Evolutionary conservation across 2,888 invertebrate genomes (phyloP), one percentile per base, ranked within the genome.

Genomic region (Phytoseiulus persimilis): DNA sequence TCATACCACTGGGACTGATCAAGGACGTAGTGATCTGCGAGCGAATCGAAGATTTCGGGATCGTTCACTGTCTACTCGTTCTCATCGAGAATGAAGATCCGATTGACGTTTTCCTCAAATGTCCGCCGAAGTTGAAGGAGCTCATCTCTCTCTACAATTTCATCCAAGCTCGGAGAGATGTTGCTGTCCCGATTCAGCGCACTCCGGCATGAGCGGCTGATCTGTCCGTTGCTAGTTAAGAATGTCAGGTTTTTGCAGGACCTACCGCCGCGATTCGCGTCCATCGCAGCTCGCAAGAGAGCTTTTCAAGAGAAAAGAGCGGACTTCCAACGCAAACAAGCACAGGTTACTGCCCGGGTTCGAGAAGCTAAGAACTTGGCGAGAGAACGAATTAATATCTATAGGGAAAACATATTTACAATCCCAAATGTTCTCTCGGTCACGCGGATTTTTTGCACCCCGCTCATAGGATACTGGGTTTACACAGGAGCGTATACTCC

Each of bases 401-500:
- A 87, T 33, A 2, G 94, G 91, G 98, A 98, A 94, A 97, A 98
- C 93, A 95, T 98, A 83, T 95, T 96, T 92, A 99, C 99, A 0
- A 94, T 99, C 91, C 99, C 99, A 23, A 99, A 99, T 93, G 94
- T 96, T 89, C 93, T 99, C 90, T 98, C 98, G 92, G 93, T 96
- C 14, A 94, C 95, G 32, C 94, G 99, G 92, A 98, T 98, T 92
- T 93, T 95, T 11, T 94, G 96, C 91, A 96, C 98, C 0, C 99
- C 99, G 0, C 95, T 96, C 92, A 94, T 99, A 91, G 97, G 97
- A 33, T 96, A 96, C 93, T 94, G 97, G 87, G 96, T 99, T 91
- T 92, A 98, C 31, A 95, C 96, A 91, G 95, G 95, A 39, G 94
- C 96, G 91, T 98, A 96, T 93, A 91, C 93, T 90, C 93, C 95